Conservation (phyloP, 2,888 invertebrate species). For the Exocentrus adspersus region DNA sequence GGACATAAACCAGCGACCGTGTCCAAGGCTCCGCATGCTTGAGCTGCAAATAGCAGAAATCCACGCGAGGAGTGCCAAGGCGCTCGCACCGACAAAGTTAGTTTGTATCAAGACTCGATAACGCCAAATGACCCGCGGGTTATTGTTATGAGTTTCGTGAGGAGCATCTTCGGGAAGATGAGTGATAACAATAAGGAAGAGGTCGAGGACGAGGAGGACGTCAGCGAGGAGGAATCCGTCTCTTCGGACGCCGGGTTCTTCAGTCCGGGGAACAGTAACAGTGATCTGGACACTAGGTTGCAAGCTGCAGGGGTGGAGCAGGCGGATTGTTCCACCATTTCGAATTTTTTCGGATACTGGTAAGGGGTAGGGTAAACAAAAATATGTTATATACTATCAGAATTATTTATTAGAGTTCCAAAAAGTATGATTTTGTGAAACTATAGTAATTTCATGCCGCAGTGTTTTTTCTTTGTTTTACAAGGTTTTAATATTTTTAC, state of each 20-base stretch:
- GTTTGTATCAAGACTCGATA: too few species aligned
- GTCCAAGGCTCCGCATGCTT: slow-evolving; percentile 54
- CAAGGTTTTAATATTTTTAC: too few species aligned
- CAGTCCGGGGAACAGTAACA: slow-evolving; percentile 55
- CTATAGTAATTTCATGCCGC: too few species aligned
- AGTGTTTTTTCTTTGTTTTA: too few species aligned
- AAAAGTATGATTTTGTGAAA: too few species aligned
- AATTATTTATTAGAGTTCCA: background rate
- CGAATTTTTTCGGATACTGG: slow-evolving; percentile 64
- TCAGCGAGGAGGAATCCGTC: slow-evolving; percentile 56
- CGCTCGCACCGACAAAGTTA: too few species aligned
- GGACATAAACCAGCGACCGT: slow-evolving; percentile 36
- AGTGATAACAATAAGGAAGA: slow-evolving; percentile 51
- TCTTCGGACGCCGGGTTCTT: slow-evolving; percentile 61
- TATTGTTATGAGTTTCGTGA: slow-evolving; percentile 63
- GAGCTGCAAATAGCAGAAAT: slow-evolving; percentile 55
- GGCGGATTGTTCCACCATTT: slow-evolving; percentile 61
- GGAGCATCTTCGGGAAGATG: slow-evolving; percentile 59
- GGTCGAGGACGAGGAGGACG: slow-evolving; percentile 54
- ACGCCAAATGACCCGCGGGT: slow-evolving; percentile 34
- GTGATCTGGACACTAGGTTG: slow-evolving; percentile 54
- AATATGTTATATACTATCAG: background rate
- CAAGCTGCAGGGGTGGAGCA: slow-evolving; percentile 48
- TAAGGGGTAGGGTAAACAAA: slow-evolving; percentile 46
- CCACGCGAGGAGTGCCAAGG: slow-evolving; percentile 50